Evolutionary conservation across 2,113 vertebrate species (phyloP).

Genomic region (Melanerpes aurifrons): DNA sequence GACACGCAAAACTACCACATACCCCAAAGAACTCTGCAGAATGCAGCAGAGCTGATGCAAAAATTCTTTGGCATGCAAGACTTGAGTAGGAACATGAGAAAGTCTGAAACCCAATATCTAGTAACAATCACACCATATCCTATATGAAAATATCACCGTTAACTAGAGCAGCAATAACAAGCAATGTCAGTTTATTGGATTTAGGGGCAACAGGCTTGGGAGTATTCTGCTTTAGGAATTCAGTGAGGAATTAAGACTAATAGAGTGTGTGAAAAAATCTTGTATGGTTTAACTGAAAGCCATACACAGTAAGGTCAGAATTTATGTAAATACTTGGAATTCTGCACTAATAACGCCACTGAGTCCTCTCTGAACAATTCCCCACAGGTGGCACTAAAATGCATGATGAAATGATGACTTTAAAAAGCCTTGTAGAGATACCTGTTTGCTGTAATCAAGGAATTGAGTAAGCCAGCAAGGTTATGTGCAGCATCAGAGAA

Average conservation of each 20-base stretch:
- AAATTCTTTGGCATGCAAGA: conserved; percentile 33
- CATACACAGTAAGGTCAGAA: conserved; percentile 15
- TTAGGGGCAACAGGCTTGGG: conserved; percentile 17
- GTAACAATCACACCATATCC: neutral
- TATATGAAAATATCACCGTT: neutral
- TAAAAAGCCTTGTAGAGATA: neutral
- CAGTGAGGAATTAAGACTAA: conserved; percentile 49
- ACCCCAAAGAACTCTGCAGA: conserved; percentile 34
- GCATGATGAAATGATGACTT: conserved; percentile 16
- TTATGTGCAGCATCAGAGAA: conserved; percentile 1
- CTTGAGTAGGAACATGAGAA: neutral
- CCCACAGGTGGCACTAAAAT: neutral
- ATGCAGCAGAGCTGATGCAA: neutral
- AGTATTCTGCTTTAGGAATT: conserved; percentile 34
- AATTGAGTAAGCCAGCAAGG: neutral
- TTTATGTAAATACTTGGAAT: conserved; percentile 55
- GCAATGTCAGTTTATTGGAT: neutral
- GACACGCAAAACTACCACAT: conserved; percentile 46
- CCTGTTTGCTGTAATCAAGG: conserved; percentile 10
- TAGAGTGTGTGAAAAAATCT: conserved; percentile 41
- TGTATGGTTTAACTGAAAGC: conserved; percentile 36
- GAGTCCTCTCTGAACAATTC: conserved; percentile 37
- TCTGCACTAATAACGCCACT: neutral
- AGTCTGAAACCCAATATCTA: conserved; percentile 29
- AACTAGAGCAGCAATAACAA: neutral